Base-by-base conservation (phyloP, 1,140 invertebrate species). In the Tribolium madens region DNA sequence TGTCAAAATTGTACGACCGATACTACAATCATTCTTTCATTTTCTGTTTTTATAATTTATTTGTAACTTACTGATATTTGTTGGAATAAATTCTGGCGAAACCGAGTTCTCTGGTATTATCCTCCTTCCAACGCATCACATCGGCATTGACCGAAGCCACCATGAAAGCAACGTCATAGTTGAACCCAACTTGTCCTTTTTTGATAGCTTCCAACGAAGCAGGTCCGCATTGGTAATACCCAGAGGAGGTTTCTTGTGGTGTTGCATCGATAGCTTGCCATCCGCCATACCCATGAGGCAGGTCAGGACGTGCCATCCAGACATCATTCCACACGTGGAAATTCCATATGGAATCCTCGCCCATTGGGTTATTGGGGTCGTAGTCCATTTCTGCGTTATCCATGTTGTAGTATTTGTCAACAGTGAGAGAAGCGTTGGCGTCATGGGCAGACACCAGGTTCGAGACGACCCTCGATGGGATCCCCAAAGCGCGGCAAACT, bases 311-410 rank as follows among this genome's bases (percentile, higher is more conserved):
- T 7, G 89, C 88, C 89, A 93, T 93, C 92, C 92, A 94, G 10
- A 91, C 92, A 71, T 94, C 93, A 81, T 92, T 93, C 93, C 93
- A 94, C 0, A 93, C 92, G 81, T 94, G 93, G 84, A 93, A 95
- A 84, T 94, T 94, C 93, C 91, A 92, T 81, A 92, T 89, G 60
- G 90, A 91, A 81, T 91, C 90, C 60, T 87, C 87, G n/a, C 84
- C 87, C 1, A 81, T 77, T 9, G 86, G 85, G 80, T 90, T 90
- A 73, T 87, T 87, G 2, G 89, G 89, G 80, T 90, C 89, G 64
- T 83, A 86, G 46, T 88, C 84, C 18, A 92, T 81, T 79, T 90
- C 88, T 60, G 92, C 89, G 83, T 90, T 90, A 4, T 87, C 88
- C 47, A 88, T 87, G 71, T 91, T 87, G 84, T 89, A 92, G 83